phyloP scores from a whole-genome alignment of 2,888 invertebrate genomes.

The Aspidiotus rigidus region DNA sequence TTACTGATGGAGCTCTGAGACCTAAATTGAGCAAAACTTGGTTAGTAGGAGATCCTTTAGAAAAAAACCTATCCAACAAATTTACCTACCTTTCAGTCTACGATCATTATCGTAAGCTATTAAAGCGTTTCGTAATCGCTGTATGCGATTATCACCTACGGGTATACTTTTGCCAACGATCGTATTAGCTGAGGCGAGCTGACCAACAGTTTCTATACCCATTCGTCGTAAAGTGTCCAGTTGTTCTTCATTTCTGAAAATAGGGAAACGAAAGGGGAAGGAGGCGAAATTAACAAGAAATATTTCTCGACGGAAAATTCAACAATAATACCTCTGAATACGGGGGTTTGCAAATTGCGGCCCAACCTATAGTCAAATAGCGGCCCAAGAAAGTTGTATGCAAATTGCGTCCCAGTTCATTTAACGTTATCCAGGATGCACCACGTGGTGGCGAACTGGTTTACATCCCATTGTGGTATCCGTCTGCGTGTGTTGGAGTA shows the following conservation, averaged over 20 bases:
- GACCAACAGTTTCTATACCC: conserved; percentile 20
- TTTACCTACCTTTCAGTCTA: background rate
- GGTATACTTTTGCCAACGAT: conserved; percentile 20
- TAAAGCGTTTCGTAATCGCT: conserved; percentile 10
- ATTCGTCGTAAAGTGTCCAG: conserved; percentile 12
- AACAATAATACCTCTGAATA: too few relatives aligned
- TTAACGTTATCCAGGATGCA: too few relatives aligned
- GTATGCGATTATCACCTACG: conserved; percentile 21
- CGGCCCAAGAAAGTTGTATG: too few relatives aligned
- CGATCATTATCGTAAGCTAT: background rate
- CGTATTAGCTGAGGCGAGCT: conserved; percentile 20
- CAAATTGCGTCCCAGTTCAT: too few relatives aligned
- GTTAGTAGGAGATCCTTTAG: background rate
- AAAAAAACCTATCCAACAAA: background rate
- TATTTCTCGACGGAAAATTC: too few relatives aligned
- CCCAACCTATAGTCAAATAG: too few relatives aligned
- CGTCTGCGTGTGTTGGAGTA: too few relatives aligned
- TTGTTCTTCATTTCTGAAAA: background rate
- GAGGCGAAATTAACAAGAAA: too few relatives aligned
- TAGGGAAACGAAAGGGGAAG: too few relatives aligned
- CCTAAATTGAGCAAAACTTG: background rate
- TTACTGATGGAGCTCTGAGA: conserved; percentile 10
- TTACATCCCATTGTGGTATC: too few relatives aligned
- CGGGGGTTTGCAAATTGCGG: too few relatives aligned
- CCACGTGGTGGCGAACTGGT: too few relatives aligned